phyloP scores from a whole-genome alignment of 2,797 vertebrate species.

The Acropternis orthonyx region DNA sequence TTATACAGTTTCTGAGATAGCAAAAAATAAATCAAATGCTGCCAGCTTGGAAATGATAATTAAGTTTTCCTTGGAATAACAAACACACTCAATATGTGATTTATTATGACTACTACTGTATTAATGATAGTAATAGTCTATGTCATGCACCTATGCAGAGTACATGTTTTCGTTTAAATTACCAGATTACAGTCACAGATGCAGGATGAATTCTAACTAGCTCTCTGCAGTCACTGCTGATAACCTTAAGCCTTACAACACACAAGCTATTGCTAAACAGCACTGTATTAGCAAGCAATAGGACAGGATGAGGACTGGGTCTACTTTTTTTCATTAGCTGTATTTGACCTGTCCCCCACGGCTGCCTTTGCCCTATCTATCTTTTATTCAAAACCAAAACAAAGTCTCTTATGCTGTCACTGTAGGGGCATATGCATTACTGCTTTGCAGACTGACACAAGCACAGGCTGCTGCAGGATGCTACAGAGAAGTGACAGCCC shows the following conservation, averaged over 20 bases:
- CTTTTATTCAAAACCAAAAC: not conserved
- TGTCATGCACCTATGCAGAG: slow-evolving; percentile 44
- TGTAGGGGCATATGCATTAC: not conserved
- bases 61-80: slow-evolving; percentile 55
- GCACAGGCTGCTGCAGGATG: not conserved
- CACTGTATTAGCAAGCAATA: slow-evolving; percentile 1
- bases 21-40: slow-evolving; percentile 60
- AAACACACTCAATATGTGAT: slow-evolving; percentile 25
- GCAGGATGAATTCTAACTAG: slow-evolving; percentile 49
- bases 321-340: slow-evolving; percentile 2
- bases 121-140: slow-evolving; percentile 38
- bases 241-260: slow-evolving; percentile 62
- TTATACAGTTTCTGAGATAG: slow-evolving; percentile 22
- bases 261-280: slow-evolving; percentile 33
- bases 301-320: not conserved
- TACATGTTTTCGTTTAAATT: slow-evolving; percentile 31
- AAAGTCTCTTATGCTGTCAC: slow-evolving; percentile 24
- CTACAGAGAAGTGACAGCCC: not conserved
- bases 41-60: slow-evolving; percentile 52
- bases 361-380: not conserved
- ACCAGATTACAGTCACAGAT: slow-evolving; percentile 25
- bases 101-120: slow-evolving; percentile 42
- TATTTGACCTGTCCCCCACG: not conserved
- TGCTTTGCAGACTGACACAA: not conserved
- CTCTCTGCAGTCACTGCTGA: slow-evolving; percentile 57